Conservation (phyloP, 1,140 invertebrate species). For the Laodelphax striatellus region DNA sequence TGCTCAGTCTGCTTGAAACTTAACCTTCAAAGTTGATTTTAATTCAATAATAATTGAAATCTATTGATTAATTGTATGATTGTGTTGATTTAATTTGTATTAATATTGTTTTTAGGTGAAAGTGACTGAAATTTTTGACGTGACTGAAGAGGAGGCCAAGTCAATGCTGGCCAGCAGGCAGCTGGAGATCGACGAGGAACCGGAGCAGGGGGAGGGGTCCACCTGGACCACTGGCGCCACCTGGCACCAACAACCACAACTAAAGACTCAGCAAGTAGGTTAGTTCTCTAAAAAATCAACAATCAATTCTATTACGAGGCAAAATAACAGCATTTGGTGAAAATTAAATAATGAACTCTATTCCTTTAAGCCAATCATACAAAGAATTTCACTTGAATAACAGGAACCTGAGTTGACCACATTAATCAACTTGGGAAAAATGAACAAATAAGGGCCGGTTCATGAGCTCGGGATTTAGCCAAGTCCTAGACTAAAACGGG, state of each 20-base stretch:
- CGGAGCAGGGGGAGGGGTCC: conserved; percentile 31
- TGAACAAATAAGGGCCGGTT: too few species aligned
- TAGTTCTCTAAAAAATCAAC: background rate
- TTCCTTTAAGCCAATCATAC: too few species aligned
- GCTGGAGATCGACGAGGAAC: conserved; percentile 39
- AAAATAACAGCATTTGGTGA: background rate
- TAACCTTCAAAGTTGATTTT: too few species aligned
- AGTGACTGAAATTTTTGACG: conserved; percentile 78
- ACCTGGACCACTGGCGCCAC: conserved; percentile 26
- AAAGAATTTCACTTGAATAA: too few species aligned
- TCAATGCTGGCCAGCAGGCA: conserved; percentile 34
- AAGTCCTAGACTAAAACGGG: too few species aligned
- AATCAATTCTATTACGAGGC: background rate
- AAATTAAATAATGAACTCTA: too few species aligned
- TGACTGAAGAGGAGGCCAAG: conserved; percentile 50
- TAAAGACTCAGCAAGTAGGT: background rate
- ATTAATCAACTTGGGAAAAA: too few species aligned
- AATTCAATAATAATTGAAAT: too few species aligned
- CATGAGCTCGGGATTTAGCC: too few species aligned
- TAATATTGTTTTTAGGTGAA: conserved; percentile 45
- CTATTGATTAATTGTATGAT: background rate
- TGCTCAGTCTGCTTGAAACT: too few species aligned
- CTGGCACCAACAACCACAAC: conserved; percentile 19
- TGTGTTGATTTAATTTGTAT: too few species aligned
- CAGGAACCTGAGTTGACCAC: too few species aligned